These are phyloP conservation scores for Ectropis grisescens DNA, from an alignment of 1,140 invertebrate species.

Conservation along the genomic window DNA sequence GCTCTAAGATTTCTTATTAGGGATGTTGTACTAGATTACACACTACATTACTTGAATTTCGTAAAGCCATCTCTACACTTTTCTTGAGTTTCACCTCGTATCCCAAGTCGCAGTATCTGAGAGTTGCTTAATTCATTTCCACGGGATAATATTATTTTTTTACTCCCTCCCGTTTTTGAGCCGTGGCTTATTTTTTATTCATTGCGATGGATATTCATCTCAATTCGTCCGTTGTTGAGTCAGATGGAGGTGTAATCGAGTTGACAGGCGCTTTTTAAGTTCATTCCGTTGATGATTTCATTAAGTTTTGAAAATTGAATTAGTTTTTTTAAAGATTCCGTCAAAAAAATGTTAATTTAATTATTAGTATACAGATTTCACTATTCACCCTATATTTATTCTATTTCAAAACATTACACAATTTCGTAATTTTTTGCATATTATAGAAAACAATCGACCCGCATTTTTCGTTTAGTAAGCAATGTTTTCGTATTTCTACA, in stretches of 20 bases:
- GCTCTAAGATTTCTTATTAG: too few species aligned
- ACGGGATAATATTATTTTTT: slow-evolving; percentile 70
- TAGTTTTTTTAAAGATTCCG: too few species aligned
- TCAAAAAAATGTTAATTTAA: too few species aligned
- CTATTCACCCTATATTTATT: too few species aligned
- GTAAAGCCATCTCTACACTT: slow-evolving; percentile 23
- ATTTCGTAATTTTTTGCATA: too few species aligned
- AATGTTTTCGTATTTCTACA: too few species aligned
- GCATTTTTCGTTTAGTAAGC: too few species aligned
- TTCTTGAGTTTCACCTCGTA: slow-evolving; percentile 17
- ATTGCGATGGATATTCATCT: slow-evolving; percentile 49
- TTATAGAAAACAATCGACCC: too few species aligned
- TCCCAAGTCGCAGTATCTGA: slow-evolving; percentile 41
- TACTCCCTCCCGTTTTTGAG: slow-evolving; percentile 55
- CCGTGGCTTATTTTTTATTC: slow-evolving; percentile 65
- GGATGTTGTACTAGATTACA: too few species aligned
- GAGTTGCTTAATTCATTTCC: slow-evolving; percentile 67
- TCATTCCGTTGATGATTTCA: background rate
- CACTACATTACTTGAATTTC: too few species aligned
- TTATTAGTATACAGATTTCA: too few species aligned
- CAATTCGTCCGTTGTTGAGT: slow-evolving; percentile 32
- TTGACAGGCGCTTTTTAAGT: slow-evolving; percentile 22
- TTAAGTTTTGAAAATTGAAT: background rate
- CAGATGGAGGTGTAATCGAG: slow-evolving; percentile 42
- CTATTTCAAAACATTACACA: too few species aligned